Conservation (phyloP, 2,113 vertebrate genomes). For the Empidonax alnorum region DNA sequence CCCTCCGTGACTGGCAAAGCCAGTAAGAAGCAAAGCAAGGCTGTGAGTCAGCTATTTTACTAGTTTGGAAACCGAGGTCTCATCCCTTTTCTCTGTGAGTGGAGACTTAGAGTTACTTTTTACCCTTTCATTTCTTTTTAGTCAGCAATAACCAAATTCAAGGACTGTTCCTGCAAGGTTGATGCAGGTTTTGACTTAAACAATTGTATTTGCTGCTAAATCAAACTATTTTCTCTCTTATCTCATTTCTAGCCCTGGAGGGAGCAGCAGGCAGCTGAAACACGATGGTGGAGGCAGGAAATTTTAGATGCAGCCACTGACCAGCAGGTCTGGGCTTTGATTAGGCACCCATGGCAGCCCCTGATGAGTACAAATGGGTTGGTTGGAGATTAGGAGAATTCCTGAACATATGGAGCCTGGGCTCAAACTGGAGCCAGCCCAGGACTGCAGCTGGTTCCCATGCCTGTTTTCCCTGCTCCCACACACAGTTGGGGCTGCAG, state of each 20-base stretch:
- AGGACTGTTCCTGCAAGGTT: not conserved
- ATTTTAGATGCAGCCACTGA: not conserved
- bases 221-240: not conserved
- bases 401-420: not conserved
- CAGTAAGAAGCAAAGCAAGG: not conserved
- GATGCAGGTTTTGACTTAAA: not conserved
- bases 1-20: accelerated
- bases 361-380: not conserved
- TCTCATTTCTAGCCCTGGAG: not conserved
- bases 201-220: not conserved
- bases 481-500: not conserved
- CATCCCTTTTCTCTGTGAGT: not conserved
- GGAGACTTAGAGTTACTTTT: not conserved
- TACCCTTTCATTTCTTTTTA: not conserved
- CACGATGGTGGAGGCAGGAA: not conserved
- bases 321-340: not conserved
- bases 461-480: not conserved
- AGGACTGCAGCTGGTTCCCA: not conserved
- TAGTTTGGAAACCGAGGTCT: not conserved
- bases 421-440: not conserved
- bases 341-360: not conserved
- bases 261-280: not conserved
- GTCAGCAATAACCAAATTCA: not conserved
- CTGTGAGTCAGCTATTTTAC: not conserved
- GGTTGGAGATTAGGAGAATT: not conserved